Base-by-base conservation (phyloP, 2,797 vertebrate genomes). In the Diglossa cyanea region DNA sequence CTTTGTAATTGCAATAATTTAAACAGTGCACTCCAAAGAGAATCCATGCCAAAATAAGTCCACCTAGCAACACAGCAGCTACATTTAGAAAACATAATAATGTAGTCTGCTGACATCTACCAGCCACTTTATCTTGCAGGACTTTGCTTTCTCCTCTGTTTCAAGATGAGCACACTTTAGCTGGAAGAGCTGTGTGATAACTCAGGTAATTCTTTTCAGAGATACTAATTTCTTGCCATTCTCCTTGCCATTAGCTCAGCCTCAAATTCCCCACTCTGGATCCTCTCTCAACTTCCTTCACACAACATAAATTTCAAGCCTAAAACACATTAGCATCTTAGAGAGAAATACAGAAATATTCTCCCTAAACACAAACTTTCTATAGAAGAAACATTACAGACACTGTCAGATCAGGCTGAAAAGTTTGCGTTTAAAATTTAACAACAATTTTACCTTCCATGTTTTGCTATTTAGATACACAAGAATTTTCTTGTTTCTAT, bases 1-100 rank as follows among this genome's bases (percentile, higher is more conserved):
- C 16, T 88, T 80, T 19, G 0, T 2, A 83, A 54, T 0, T 26
- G 25, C 23, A 65, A 0, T 23, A 11, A 62, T 57, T 77, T 53
- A 5, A 74, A 48, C 18, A 47, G 7, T 7, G 9, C 6, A 7
- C 39, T 77, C n/a, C 67, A 60, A 81, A 63, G 1, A 70, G 13
- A 33, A 92, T 13, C 26, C 21, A 61, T 3, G 42, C 15, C 51
- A 54, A 44, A 68, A 0, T 19, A n/a, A 83, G 15, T 65, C 75
- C 47, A 86, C 17, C 11, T 42, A 86, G 44, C 31, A 88, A 48
- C 20, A 37, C 2, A 4, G 6, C 33, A 79, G 50, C 24, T 66
- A n/a, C 54, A 7, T 61, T 72, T 42, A 57, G 28, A 51, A 78
- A 84, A 55, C 4, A 54, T 60, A 85, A 17, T 54, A 7, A n/a